Percentiles rank a stretch among this genome's conserved stretches.
Conservation (phyloP, 2,888 invertebrate genomes). For the Morinoia aosen region DNA sequence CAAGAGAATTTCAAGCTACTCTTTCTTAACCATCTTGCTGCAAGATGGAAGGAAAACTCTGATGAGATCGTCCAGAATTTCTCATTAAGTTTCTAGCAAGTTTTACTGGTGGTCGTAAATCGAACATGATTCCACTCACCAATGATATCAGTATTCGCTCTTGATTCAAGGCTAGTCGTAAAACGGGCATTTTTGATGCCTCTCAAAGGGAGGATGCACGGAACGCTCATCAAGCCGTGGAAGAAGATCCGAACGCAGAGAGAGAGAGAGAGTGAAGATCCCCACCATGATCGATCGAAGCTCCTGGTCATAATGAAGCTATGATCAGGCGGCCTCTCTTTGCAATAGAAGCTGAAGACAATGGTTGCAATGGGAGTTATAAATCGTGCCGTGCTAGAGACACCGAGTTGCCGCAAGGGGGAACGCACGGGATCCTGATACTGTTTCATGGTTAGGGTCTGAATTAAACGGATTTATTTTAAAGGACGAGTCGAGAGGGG, state of each 20-base stretch:
- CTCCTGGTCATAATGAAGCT: slow-evolving; percentile 52
- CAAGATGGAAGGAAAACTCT: background rate
- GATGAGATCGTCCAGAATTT: background rate
- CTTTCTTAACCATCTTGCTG: background rate
- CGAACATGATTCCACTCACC: slow-evolving; percentile 30
- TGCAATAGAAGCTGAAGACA: slow-evolving; percentile 54
- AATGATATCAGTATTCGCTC: slow-evolving; percentile 40
- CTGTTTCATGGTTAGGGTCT: slow-evolving; percentile 54
- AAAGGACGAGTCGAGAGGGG: background rate
- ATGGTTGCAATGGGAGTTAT: slow-evolving; percentile 55
- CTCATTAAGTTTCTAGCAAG: slow-evolving; percentile 14
- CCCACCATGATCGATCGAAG: slow-evolving; percentile 43
- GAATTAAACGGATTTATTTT: slow-evolving; percentile 54
- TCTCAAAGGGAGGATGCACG: background rate
- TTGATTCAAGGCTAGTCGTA: slow-evolving; percentile 19
- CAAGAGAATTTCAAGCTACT: background rate
- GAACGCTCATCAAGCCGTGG: slow-evolving; percentile 20
- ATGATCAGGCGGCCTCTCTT: slow-evolving; percentile 53
- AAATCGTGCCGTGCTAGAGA: slow-evolving; percentile 52
- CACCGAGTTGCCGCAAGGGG: slow-evolving; percentile 32
- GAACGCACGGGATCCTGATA: background rate
- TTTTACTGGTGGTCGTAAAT: slow-evolving; percentile 14
- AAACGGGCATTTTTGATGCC: slow-evolving; percentile 30
- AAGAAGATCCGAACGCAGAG: slow-evolving; percentile 16
- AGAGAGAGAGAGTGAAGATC: slow-evolving; percentile 32